Evolutionary conservation across 35 echinoderm and acorn worm genomes (phyloP).

Genomic region (Lytechinus pictus): DNA sequence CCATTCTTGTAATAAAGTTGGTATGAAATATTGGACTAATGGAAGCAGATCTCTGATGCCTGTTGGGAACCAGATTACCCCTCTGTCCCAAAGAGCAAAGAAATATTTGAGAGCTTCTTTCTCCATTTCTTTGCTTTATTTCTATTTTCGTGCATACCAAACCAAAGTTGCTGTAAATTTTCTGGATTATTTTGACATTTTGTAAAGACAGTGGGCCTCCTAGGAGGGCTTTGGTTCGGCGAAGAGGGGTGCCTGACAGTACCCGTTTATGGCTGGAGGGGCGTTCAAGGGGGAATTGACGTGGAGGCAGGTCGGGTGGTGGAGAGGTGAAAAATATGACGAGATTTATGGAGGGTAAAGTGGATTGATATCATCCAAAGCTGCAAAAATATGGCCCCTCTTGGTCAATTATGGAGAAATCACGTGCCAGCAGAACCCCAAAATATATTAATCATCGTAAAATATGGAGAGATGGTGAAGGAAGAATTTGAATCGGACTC

Average conservation of each 20-base stretch:
- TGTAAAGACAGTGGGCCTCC: background rate
- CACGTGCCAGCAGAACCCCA: background rate
- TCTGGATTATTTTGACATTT: slow-evolving; percentile 20
- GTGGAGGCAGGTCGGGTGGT: background rate
- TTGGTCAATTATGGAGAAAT: background rate
- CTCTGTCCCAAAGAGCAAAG: background rate
- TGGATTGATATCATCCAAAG: background rate
- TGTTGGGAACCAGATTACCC: background rate
- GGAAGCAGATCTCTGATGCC: background rate
- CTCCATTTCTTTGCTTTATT: background rate
- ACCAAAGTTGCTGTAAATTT: slow-evolving; percentile 1
- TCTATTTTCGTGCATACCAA: background rate
- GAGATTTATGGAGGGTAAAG: background rate
- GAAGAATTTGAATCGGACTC: background rate
- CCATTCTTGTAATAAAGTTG: no score
- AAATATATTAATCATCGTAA: slow-evolving; percentile 5
- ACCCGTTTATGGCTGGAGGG: slow-evolving; percentile 7
- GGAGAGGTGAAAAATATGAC: background rate
- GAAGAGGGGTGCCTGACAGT: background rate
- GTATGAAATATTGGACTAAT: no score
- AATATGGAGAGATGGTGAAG: background rate
- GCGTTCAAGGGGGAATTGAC: background rate
- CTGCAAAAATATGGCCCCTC: background rate
- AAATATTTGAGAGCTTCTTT: background rate
- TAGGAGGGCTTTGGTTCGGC: background rate